Evolutionary conservation across 2,797 vertebrate species (phyloP).

Genomic region (Gephyroberyx darwinii): DNA sequence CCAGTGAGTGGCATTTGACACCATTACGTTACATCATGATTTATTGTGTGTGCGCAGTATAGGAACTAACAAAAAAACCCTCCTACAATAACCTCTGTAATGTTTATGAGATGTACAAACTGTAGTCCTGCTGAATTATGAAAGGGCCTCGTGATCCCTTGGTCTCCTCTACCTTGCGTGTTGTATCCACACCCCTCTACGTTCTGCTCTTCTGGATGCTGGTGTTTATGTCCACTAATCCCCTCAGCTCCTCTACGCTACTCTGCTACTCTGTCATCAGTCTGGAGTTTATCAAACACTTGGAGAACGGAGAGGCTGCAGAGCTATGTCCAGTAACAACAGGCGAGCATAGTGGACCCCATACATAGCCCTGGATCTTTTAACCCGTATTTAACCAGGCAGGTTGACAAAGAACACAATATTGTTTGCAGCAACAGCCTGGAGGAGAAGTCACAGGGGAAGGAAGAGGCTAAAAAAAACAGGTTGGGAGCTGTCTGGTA

Average conservation of each 20-base stretch:
- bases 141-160: slow-evolving; percentile 29
- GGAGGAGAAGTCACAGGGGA: no score
- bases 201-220: slow-evolving; percentile 31
- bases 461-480: no score
- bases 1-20: neutral
- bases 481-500: no score
- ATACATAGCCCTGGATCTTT: slow-evolving; percentile 21
- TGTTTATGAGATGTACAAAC: slow-evolving; percentile 37
- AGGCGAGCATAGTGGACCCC: slow-evolving; percentile 14
- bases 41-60: neutral
- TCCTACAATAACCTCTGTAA: neutral
- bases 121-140: slow-evolving; percentile 46
- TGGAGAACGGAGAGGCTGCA: neutral
- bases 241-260: slow-evolving; percentile 23
- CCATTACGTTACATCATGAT: slow-evolving; percentile 7
- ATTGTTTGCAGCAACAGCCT: no score
- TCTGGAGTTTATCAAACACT: slow-evolving; percentile 58
- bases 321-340: slow-evolving; percentile 22
- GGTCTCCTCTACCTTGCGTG: slow-evolving; percentile 5
- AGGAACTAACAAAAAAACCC: neutral
- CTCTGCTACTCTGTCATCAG: slow-evolving; percentile 44
- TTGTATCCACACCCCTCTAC: slow-evolving; percentile 10
- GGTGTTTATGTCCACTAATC: slow-evolving; percentile 69
- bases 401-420: neutral
- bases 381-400: slow-evolving; percentile 59